Evolutionary conservation across 2,113 vertebrate species (phyloP).

Genomic region (Tringa solitaria): DNA sequence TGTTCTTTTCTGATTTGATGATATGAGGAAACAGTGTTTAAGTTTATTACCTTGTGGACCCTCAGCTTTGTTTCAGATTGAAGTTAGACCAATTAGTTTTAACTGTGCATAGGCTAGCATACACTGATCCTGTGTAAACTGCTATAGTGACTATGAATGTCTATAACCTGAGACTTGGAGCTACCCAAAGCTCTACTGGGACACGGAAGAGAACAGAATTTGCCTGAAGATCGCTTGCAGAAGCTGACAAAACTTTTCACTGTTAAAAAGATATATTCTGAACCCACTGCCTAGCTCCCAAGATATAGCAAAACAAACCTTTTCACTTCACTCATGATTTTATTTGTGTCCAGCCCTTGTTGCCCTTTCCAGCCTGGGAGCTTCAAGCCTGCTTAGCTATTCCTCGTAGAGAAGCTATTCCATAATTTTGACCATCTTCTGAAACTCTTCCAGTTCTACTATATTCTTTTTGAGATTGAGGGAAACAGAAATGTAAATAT

Average conservation of each 20-base stretch:
- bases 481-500: not conserved
- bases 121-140: not conserved
- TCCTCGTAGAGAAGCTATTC: not conserved
- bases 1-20: not conserved
- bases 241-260: not conserved
- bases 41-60: not conserved
- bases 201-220: not conserved
- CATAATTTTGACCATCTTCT: not conserved
- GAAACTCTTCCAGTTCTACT: not conserved
- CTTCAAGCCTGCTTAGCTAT: not conserved
- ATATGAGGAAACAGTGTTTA: not conserved
- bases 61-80: not conserved
- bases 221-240: not conserved
- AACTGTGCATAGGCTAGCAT: not conserved
- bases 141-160: not conserved
- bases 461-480: not conserved
- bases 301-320: not conserved
- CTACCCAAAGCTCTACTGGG: not conserved
- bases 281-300: not conserved
- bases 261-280: not conserved
- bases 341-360: not conserved
- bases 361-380: not conserved
- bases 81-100: not conserved
- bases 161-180: not conserved
- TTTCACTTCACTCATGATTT: not conserved